Conservation (phyloP, 2,888 invertebrate genomes). For the Tetranychus piercei region DNA sequence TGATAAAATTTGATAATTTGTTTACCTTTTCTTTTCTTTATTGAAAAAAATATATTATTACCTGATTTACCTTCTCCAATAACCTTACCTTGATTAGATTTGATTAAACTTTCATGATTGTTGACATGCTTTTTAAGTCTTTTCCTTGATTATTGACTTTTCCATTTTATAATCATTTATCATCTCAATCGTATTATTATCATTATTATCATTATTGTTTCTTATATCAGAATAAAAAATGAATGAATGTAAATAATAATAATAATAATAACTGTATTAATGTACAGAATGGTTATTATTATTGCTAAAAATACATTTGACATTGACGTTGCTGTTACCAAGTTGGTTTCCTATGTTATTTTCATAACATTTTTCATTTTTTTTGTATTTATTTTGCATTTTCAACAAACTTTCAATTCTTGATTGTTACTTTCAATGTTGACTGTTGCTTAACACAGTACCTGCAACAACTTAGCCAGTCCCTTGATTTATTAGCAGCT, state of each 20-base stretch:
- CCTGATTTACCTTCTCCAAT: not conserved
- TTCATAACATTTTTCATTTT: not conserved
- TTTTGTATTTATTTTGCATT: not conserved
- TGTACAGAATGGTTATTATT: too few relatives aligned
- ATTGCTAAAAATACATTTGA: not conserved
- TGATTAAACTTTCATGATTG: not conserved
- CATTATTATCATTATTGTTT: not conserved
- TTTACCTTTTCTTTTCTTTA: too few relatives aligned
- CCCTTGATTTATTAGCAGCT: not conserved
- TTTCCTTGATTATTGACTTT: not conserved
- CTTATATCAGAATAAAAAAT: not conserved
- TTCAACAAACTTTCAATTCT: not conserved
- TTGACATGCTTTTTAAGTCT: too few relatives aligned
- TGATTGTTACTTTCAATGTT: too few relatives aligned
- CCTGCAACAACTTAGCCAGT: not conserved
- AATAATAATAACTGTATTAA: too few relatives aligned
- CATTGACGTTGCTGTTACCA: not conserved
- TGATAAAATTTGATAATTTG: too few relatives aligned
- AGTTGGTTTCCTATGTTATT: not conserved
- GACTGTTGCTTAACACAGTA: too few relatives aligned
- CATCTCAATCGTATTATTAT: not conserved
- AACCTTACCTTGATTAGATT: conserved; percentile 1
- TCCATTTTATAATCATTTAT: not conserved
- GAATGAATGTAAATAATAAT: not conserved
- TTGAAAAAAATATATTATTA: not conserved